phyloP scores from a whole-genome alignment of 2,888 invertebrate species.

The Alsophila aescularia region DNA sequence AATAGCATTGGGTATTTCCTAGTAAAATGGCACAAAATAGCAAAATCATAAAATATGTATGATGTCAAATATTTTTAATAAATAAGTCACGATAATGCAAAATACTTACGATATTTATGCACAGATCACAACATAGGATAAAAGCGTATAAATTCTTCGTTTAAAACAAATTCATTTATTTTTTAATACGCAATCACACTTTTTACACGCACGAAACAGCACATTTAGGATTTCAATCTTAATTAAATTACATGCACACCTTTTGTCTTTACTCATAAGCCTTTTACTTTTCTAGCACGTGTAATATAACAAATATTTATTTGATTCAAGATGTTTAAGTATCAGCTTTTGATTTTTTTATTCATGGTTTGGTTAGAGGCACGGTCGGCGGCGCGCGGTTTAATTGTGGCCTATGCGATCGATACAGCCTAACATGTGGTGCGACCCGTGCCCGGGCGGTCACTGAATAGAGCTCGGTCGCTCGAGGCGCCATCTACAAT shows the following conservation, averaged over 20 bases:
- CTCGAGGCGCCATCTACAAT: conserved; percentile 50
- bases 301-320: not conserved
- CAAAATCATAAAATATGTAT: no score
- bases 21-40: not conserved
- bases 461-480: conserved; percentile 47
- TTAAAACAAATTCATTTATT: conserved; percentile 14
- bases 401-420: conserved; percentile 16
- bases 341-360: conserved; percentile 38
- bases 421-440: conserved; percentile 34
- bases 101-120: conserved; percentile 15
- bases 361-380: conserved; percentile 36
- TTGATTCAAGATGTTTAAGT: not conserved
- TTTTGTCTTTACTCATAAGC: not conserved
- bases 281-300: not conserved
- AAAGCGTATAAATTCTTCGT: not conserved
- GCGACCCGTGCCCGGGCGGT: conserved; percentile 70
- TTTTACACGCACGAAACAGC: conserved; percentile 12
- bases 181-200: conserved; percentile 22
- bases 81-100: no score
- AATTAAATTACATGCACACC: conserved; percentile 15
- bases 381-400: conserved; percentile 18
- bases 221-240: conserved; percentile 17
- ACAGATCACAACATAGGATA: conserved; percentile 1
- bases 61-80: no score
- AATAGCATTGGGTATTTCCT: not conserved